Percentiles rank a stretch among this genome's conserved stretches.
Conservation (phyloP, 37 sponge, comb jelly and placozoan species). For the Cliona cf. orientalis region DNA sequence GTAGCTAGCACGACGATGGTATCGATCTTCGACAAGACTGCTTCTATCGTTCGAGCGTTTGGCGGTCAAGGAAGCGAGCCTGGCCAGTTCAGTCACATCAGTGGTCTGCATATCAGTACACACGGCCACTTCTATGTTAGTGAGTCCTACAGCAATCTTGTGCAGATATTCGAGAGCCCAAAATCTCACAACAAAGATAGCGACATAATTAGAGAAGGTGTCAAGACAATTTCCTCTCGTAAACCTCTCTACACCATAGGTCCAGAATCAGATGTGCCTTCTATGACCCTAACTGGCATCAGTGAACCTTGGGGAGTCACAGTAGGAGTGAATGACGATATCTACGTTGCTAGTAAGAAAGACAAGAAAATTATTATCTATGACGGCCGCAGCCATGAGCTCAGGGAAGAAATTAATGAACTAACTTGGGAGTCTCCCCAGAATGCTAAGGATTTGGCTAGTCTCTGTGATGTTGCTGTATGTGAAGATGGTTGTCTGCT, state of each 20-base stretch:
- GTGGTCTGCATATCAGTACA: not conserved
- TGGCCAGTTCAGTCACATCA: not conserved
- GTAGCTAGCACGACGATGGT: conserved; percentile 6
- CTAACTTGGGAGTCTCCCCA: not conserved
- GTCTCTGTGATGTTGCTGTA: not conserved
- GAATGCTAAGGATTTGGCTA: not conserved
- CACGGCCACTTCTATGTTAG: not conserved
- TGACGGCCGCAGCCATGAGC: too few relatives aligned
- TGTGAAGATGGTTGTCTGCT: conserved; percentile 2
- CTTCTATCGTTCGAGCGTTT: not conserved
- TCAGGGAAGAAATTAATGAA: not conserved
- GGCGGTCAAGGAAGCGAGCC: not conserved
- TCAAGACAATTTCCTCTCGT: too few relatives aligned
- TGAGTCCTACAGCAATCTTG: not conserved
- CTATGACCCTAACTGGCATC: not conserved
- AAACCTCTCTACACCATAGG: conserved; percentile 8
- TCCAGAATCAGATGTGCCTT: not conserved
- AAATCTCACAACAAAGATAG: too few relatives aligned
- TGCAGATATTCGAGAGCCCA: not conserved
- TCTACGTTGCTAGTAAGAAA: not conserved
- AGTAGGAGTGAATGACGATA: not conserved
- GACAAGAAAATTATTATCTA: not conserved
- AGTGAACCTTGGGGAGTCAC: not conserved
- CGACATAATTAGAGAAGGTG: too few relatives aligned
- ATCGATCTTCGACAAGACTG: conserved; percentile 14